A percentile compares a stretch with the other conserved stretches of the same genome.
Conservation (phyloP, 2,113 vertebrate genomes). For the Conger conger region DNA sequence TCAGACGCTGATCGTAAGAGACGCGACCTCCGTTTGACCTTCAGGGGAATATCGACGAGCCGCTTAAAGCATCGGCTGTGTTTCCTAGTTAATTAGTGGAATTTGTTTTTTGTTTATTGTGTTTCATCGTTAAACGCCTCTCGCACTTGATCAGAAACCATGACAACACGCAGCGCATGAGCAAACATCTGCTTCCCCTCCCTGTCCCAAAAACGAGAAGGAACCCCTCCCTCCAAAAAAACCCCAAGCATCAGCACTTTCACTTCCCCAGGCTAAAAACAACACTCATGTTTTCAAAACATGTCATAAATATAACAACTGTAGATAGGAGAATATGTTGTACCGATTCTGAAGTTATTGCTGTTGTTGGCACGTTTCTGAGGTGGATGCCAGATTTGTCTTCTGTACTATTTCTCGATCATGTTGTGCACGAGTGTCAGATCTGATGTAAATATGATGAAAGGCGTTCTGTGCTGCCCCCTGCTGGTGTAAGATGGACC, state of each 20-base stretch:
- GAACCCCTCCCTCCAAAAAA: not conserved
- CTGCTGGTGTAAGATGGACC: conserved; percentile 15
- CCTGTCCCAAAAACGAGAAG: not conserved
- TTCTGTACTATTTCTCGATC: not conserved
- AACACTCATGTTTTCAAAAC: not conserved
- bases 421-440: not conserved
- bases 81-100: too few species aligned
- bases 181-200: conserved; percentile 4
- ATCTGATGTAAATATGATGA: not conserved
- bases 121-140: not conserved
- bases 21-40: not conserved
- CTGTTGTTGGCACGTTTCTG: not conserved
- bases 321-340: not conserved
- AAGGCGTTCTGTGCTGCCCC: conserved; percentile 13
- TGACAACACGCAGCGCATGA: not conserved
- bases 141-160: not conserved
- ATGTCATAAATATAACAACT: not conserved
- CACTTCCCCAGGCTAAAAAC: conserved; percentile 5
- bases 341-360: not conserved
- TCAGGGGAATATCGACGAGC: not conserved
- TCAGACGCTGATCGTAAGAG: conserved; percentile 82
- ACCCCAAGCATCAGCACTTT: not conserved
- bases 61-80: too few species aligned
- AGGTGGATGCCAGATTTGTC: not conserved
- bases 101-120: not conserved